phyloP scores from a whole-genome alignment of 2,113 vertebrate genomes.

The Hippolais icterina region DNA sequence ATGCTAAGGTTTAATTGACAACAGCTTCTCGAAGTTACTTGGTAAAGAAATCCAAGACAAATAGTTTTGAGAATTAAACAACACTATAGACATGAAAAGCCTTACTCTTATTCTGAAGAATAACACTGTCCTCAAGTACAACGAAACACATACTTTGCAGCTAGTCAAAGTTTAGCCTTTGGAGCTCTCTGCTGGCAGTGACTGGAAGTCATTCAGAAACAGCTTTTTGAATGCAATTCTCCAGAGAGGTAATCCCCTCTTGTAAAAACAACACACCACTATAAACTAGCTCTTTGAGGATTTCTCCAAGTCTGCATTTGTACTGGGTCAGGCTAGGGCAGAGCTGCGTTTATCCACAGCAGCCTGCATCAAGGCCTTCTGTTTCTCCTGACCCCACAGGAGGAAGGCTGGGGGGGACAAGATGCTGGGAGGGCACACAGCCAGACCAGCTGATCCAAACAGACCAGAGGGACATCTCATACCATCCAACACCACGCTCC shows the following conservation, averaged over 20 bases:
- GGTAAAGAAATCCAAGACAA: not conserved
- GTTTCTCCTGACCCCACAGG: not conserved
- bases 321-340: not conserved
- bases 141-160: not conserved
- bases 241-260: not conserved
- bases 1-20: not conserved
- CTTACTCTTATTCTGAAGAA: not conserved
- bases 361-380: not conserved
- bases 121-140: not conserved
- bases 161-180: not conserved
- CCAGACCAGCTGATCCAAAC: not conserved
- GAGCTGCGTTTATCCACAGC: not conserved
- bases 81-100: not conserved
- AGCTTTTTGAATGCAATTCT: not conserved
- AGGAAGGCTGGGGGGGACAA: not conserved
- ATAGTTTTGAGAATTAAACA: not conserved
- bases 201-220: not conserved
- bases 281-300: not conserved
- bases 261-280: not conserved
- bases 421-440: not conserved
- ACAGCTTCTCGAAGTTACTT: not conserved
- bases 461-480: not conserved
- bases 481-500: not conserved
- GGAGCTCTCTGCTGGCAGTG: slow-evolving; percentile 54
- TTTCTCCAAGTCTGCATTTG: not conserved